Evolutionary conservation across 2,113 vertebrate genomes (phyloP).

Genomic region (Cercopithecus mona): DNA sequence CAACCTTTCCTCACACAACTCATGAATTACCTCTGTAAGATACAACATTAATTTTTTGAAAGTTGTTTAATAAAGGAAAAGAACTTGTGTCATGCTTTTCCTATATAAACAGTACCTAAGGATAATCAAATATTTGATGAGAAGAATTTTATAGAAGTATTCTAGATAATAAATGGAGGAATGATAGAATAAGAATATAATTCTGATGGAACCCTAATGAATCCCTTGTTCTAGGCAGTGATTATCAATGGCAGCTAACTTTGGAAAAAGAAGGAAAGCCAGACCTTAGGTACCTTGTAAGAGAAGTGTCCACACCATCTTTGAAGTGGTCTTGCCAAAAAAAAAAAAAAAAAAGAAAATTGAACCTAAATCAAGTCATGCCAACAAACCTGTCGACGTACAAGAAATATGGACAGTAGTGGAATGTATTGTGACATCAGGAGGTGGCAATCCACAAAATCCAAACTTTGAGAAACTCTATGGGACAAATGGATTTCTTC

Average conservation of each 20-base stretch:
- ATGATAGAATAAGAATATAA: not conserved
- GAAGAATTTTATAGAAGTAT: not conserved
- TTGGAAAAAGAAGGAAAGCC: not conserved
- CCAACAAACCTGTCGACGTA: not conserved
- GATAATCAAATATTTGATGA: conserved; percentile 13
- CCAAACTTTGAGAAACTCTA: not conserved
- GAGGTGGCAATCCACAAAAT: not conserved
- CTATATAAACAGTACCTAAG: not conserved
- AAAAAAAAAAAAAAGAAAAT: too few species aligned
- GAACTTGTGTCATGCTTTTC: not conserved
- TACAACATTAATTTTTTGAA: not conserved
- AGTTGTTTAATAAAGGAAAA: not conserved
- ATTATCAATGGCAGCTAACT: not conserved
- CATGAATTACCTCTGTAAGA: not conserved
- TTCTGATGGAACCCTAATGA: not conserved
- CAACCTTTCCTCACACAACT: not conserved
- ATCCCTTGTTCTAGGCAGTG: not conserved
- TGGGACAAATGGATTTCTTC: not conserved
- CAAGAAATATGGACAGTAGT: not conserved
- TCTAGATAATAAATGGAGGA: not conserved
- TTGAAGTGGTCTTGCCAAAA: not conserved
- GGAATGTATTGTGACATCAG: not conserved
- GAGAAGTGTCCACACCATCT: not conserved
- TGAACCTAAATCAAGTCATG: not conserved
- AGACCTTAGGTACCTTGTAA: not conserved